phyloP scores from a whole-genome alignment of 2,888 invertebrate genomes.

The Philereme vetulata region DNA sequence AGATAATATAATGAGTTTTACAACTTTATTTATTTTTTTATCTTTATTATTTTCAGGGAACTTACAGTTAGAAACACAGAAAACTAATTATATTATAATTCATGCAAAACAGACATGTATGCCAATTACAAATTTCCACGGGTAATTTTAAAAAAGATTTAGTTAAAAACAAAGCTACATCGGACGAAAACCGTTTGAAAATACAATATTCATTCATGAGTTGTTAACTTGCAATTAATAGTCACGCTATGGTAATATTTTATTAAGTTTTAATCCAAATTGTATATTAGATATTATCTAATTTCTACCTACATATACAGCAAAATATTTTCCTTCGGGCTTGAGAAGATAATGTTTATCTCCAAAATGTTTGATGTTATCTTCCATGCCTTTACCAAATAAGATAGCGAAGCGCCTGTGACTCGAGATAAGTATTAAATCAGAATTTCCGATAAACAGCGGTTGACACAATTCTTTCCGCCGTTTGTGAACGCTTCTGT shows the following conservation, averaged over 20 bases:
- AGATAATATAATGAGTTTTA: constrained; percentile 25
- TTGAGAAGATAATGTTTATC: constrained; percentile 63
- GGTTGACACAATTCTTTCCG: constrained; percentile 67
- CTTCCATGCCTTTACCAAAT: constrained; percentile 65
- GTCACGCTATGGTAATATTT: too few species aligned
- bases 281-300: constrained; percentile 5
- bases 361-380: constrained; percentile 69
- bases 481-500: constrained; percentile 7
- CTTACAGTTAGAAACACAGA: too few species aligned
- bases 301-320: constrained; percentile 23
- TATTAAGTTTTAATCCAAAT: constrained; percentile 4
- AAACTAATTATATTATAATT: too few species aligned
- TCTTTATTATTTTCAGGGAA: too few species aligned
- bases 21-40: too few species aligned
- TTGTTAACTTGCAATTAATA: too few species aligned
- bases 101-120: too few species aligned
- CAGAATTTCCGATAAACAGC: constrained; percentile 70
- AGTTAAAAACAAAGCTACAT: too few species aligned
- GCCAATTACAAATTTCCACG: too few species aligned
- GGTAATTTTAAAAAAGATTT: too few species aligned
- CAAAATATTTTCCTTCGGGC: constrained; percentile 32
- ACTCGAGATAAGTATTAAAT: constrained; percentile 66
- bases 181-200: too few species aligned
- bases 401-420: constrained; percentile 73
- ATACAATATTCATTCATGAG: too few species aligned